Percentiles rank a stretch among this genome's conserved stretches.
Evolutionary conservation across 2,888 invertebrate species (phyloP).

Genomic region (Heliconius erato): DNA sequence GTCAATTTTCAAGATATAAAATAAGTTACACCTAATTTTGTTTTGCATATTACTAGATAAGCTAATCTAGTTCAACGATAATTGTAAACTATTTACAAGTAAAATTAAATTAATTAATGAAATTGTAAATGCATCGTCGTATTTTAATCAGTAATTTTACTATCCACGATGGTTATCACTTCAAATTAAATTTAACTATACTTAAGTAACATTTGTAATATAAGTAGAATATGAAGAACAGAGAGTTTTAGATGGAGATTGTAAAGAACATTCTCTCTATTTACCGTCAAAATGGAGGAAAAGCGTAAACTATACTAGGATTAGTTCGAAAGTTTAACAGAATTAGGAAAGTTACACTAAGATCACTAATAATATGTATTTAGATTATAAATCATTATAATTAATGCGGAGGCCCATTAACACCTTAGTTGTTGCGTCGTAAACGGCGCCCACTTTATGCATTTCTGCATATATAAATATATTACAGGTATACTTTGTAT

Average conservation of each 20-base stretch:
- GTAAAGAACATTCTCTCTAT: background rate
- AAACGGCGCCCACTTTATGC: constrained; percentile 62
- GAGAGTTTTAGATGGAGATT: too few species aligned
- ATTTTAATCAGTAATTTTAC: background rate
- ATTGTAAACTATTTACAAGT: constrained; percentile 2
- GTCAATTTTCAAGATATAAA: background rate
- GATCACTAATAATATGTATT: constrained; percentile 47
- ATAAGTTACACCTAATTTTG: background rate
- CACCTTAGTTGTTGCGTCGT: constrained; percentile 63
- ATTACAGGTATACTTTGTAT: background rate
- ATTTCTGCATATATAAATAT: constrained; percentile 66
- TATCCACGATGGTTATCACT: background rate
- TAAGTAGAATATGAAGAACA: too few species aligned
- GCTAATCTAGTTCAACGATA: background rate
- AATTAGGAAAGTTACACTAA: constrained; percentile 9
- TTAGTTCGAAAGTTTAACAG: background rate
- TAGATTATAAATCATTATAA: constrained; percentile 68
- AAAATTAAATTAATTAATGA: background rate
- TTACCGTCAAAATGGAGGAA: background rate
- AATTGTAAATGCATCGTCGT: background rate
- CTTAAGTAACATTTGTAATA: too few species aligned
- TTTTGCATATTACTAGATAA: background rate
- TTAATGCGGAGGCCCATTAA: constrained; percentile 66
- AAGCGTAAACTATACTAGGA: background rate
- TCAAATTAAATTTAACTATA: background rate